Evolutionary conservation across 2,113 vertebrate genomes (phyloP), one percentile per base, ranked within the genome.

Genomic region (Pelecanoides urinatrix): DNA sequence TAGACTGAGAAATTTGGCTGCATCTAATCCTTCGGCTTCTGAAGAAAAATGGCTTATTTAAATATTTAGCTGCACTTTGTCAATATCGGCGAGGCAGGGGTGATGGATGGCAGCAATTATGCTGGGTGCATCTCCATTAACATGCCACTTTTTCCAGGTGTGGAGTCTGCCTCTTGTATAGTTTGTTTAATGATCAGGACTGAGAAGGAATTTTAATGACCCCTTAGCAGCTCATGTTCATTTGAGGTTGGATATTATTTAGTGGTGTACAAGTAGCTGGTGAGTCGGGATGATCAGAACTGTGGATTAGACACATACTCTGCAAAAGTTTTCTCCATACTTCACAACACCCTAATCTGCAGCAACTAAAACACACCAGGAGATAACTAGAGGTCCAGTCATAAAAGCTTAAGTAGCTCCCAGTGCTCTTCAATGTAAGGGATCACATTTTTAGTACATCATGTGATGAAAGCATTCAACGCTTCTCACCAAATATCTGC

Each of bases 101-200:
- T 98, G 97, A 98, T 97, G 96, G 97, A 98, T 98, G 96, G 23
- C 96, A 95, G 93, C 96, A 98, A 97, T 98, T 98, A 98, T 45
- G 84, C 89, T 18, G 94, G 94, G 91, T 73, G 88, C 84, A 81
- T 97, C 96, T 98, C 96, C 96, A 97, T 98, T 97, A 97, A 96
- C 80, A 78, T 87, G 81, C 94, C 63, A 52, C 95, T 90, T 92
- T 94, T 67, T 87, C 90, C 97, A 97, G 97, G 97, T 97, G 91
- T 88, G 90, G 90, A 62, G 77, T 58, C 93, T 95, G 96, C 74
- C 73, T 96, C 94, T 97, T 83, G 75, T 81, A 2, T 14, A 86
- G 83, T 80, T 96, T 96, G 93, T 96, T 95, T 98, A 97, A 98
- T 97, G 93, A 97, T 52, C 66, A 71, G 75, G 49, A 81, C 86